Evolutionary conservation across 1,140 invertebrate species (phyloP), one percentile per base, ranked within the genome.

Genomic region (Diorhabda carinulata): DNA sequence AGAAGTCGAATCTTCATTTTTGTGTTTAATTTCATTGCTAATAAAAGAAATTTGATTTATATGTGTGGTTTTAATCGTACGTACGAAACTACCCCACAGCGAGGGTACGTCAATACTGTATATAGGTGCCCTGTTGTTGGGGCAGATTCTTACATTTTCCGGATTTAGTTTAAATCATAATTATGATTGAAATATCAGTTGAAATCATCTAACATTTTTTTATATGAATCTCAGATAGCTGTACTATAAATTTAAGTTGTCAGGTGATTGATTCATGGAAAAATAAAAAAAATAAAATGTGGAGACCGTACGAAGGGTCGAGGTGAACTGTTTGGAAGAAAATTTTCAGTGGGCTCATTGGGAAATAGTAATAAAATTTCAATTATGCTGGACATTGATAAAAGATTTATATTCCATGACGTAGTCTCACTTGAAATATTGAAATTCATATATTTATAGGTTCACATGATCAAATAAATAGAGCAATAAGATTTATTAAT

Each of bases 271-370:
- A 65, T 57, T 44, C 3, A 65, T 56, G n/a, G 25, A 52, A 65
- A 56, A 52, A 47, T 52, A 57, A 57, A 65, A 52, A 65, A 65
- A 65, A 65, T 65, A 56, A 65, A 65, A 47, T 56, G 47, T 65
- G 47, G 52, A 65, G 56, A 65, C 52, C 61, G 61, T 45, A 63
- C 64, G 47, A 65, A 42, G 64, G 47, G 64, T 41, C 64, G 25
- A 25, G 25, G 25, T 25, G 25, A 25, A 25, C 25, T 25, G 25
- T 25, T 25, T 0, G 25, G 1, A 25, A 0, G 1, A 25, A 25
- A 25, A 25, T 25, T 25, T 25, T 25, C 25, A 25, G 25, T 25
- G 25, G 25, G 25, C 25, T 25, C 25, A 25, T 25, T 25, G 25
- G 25, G 25, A 25, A 25, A 25, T 25, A 25, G 1, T 25, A 25